Evolutionary conservation across 2,113 vertebrate species (phyloP).

Genomic region (Rana temporaria): DNA sequence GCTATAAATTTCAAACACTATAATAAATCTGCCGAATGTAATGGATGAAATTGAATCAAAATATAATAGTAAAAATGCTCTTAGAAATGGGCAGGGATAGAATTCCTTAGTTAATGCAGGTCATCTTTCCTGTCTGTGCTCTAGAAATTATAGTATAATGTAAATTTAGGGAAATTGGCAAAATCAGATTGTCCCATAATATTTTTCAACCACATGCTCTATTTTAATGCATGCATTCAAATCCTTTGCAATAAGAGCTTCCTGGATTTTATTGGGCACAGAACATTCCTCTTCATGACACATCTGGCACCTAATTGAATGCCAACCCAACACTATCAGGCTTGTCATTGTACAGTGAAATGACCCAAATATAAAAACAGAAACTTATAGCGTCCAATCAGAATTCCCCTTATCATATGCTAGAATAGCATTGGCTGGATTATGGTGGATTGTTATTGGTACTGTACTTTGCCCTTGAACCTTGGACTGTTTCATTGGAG

Average conservation of each 20-base stretch:
- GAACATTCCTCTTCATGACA: too few relatives aligned
- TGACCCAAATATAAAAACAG: too few relatives aligned
- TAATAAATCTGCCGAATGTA: conserved; percentile 24
- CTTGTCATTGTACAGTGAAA: too few relatives aligned
- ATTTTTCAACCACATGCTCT: background rate
- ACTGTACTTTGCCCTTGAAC: too few relatives aligned
- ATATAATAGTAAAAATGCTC: background rate
- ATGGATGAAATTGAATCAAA: conserved; percentile 17
- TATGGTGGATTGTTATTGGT: too few relatives aligned
- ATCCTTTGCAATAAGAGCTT: background rate
- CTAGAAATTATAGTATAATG: background rate
- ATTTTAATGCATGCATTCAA: background rate
- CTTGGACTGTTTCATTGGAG: too few relatives aligned
- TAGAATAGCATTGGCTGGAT: too few relatives aligned
- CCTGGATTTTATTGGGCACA: too few relatives aligned
- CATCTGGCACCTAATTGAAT: too few relatives aligned
- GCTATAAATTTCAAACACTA: conserved; percentile 17
- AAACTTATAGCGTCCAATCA: too few relatives aligned
- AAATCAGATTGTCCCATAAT: background rate
- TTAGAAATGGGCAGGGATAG: background rate
- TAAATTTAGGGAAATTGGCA: background rate
- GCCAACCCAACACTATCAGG: too few relatives aligned
- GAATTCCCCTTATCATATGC: too few relatives aligned
- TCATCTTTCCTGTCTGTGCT: background rate
- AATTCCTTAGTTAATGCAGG: background rate